Percentiles rank a stretch among this genome's conserved stretches.
Evolutionary conservation across 30 jellyfish, hydroid and myxozoan species (phyloP).

Genomic region (Aurelia coerulea): DNA sequence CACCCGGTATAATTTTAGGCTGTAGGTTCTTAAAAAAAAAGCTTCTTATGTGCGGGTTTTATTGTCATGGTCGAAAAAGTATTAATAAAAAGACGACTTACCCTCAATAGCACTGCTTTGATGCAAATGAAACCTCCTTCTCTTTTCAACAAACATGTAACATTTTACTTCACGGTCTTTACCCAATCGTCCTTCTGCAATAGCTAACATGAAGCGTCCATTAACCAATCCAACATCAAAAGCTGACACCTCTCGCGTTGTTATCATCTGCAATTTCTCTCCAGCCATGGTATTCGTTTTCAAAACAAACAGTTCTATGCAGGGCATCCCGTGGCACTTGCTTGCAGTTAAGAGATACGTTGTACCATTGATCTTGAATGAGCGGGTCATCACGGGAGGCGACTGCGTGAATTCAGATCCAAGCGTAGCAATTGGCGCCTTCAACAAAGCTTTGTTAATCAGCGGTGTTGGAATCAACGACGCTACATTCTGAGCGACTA

Average conservation of each 20-base stretch:
- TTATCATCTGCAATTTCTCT: slow-evolving; percentile 29
- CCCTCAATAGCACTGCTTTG: slow-evolving; percentile 52
- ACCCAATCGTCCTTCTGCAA: slow-evolving; percentile 49
- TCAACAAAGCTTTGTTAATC: slow-evolving; percentile 13
- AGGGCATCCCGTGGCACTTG: background rate
- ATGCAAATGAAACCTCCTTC: slow-evolving; percentile 40
- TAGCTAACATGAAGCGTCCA: slow-evolving; percentile 35
- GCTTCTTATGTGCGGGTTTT: too few relatives aligned
- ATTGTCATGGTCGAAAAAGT: too few relatives aligned
- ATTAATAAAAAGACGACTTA: background rate
- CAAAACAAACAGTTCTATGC: slow-evolving; percentile 37
- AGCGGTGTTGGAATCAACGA: slow-evolving; percentile 41
- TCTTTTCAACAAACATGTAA: slow-evolving; percentile 24
- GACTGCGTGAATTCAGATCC: slow-evolving; percentile 12
- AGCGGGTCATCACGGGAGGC: slow-evolving; percentile 43
- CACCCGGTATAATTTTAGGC: too few relatives aligned
- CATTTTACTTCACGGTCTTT: background rate
- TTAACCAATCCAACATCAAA: slow-evolving; percentile 55
- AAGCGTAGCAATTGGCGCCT: slow-evolving; percentile 42
- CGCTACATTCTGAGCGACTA: slow-evolving; percentile 39
- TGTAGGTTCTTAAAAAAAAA: too few relatives aligned
- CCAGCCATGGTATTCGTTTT: slow-evolving; percentile 38
- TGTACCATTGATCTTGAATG: slow-evolving; percentile 32
- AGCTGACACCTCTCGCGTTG: slow-evolving; percentile 28
- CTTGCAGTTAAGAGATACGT: slow-evolving; percentile 50